Conservation (phyloP, 30 jellyfish, hydroid and myxozoan genomes). For the Hydractinia echinata region DNA sequence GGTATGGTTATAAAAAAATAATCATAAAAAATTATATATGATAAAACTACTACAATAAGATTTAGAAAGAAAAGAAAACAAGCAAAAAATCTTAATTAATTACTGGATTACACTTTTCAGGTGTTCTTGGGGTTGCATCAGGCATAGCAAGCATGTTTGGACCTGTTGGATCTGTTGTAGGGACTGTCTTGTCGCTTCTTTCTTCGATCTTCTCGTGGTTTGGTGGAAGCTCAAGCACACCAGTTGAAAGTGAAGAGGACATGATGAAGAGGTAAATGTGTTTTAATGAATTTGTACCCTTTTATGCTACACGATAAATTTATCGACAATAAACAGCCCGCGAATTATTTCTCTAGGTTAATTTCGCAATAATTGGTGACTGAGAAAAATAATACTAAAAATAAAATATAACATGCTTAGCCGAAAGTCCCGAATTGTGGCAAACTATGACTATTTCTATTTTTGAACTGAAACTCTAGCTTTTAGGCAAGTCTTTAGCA, state of each 20-base stretch:
- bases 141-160: neutral
- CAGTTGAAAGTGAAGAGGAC: neutral
- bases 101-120: neutral
- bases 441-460: too few species aligned
- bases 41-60: too few species aligned
- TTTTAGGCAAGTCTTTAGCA: too few species aligned
- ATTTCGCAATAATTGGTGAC: too few species aligned
- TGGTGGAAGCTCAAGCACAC: neutral
- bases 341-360: too few species aligned
- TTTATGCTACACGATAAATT: neutral
- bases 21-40: neutral
- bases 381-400: neutral
- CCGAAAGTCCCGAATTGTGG: neutral
- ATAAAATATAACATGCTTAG: neutral
- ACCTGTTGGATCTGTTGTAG: constrained; percentile 7
- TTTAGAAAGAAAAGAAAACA: neutral
- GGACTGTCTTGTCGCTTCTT: neutral
- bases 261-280: neutral
- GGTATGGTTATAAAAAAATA: too few species aligned
- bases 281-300: neutral
- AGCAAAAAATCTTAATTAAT: too few species aligned
- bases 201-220: constrained; percentile 2
- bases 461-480: too few species aligned
- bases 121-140: constrained; percentile 10
- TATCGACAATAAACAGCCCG: too few species aligned